These are phyloP conservation scores for Rhinolophus ferrumequinum DNA, from an alignment of 2,113 vertebrate genomes.

Conservation along the genomic window DNA sequence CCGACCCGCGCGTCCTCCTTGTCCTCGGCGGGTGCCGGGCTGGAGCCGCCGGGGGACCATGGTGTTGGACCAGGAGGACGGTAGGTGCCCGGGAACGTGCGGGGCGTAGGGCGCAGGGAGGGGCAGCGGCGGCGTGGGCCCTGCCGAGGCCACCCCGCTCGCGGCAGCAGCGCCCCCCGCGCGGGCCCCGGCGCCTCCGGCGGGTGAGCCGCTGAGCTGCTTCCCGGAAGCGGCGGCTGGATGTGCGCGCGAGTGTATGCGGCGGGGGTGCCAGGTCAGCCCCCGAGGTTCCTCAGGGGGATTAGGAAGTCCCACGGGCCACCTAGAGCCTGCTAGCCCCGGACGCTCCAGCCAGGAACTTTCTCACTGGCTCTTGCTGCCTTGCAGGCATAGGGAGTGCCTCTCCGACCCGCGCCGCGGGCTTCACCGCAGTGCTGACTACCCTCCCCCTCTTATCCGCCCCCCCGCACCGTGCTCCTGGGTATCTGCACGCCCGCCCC, in stretches of 20 bases:
- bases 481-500: background rate
- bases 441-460: too few relatives aligned
- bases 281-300: background rate
- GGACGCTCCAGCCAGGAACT: conserved; percentile 54
- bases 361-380: conserved; percentile 26
- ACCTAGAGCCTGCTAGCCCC: background rate
- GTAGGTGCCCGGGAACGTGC: conserved; percentile 85
- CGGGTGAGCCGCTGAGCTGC: background rate
- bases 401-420: background rate
- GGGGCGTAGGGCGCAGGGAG: background rate
- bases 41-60: conserved; percentile 91
- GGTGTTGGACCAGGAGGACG: conserved; percentile 97
- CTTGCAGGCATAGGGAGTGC: background rate
- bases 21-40: conserved; percentile 76
- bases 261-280: background rate
- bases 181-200: background rate
- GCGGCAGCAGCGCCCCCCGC: background rate
- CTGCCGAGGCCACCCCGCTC: background rate
- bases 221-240: conserved; percentile 2
- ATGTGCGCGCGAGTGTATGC: background rate
- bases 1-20: background rate
- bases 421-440: background rate
- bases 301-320: background rate
- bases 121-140: background rate
- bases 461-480: background rate